A percentile compares a stretch with the other conserved stretches of the same genome.
phyloP scores from a whole-genome alignment of 2,113 vertebrate genomes.

The Isichthys henryi region DNA sequence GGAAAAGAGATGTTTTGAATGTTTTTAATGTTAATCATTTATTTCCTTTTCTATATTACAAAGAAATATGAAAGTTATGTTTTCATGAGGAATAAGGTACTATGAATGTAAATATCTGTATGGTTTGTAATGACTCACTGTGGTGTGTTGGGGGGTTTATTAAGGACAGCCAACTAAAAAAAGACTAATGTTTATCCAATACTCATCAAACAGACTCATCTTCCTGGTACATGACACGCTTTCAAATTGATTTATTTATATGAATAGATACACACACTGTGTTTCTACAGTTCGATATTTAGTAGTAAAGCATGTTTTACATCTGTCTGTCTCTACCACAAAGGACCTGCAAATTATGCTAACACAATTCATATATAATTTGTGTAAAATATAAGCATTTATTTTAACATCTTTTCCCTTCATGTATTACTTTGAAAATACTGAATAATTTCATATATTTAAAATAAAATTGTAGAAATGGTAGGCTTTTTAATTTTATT shows the following conservation, averaged over 20 bases:
- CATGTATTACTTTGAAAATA: not conserved
- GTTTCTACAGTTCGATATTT: not conserved
- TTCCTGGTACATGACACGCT: not conserved
- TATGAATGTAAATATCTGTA: not conserved
- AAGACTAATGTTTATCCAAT: not conserved
- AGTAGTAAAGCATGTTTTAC: not conserved
- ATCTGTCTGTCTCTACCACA: not conserved
- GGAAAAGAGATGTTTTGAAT: not conserved
- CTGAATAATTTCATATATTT: not conserved
- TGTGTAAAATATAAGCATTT: not conserved
- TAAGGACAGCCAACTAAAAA: not conserved
- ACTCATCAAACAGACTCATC: not conserved
- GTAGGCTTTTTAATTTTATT: not conserved
- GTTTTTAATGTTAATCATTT: not conserved
- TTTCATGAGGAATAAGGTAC: not conserved
- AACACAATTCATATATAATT: not conserved
- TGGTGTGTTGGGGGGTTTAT: not conserved
- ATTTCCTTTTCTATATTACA: not conserved
- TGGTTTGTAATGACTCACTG: slow-evolving; percentile 1
- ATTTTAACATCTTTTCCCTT: not conserved
- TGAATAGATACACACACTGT: not conserved
- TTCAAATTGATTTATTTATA: not conserved
- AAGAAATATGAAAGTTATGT: not conserved
- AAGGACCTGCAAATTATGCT: not conserved
- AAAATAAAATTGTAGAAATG: not conserved